A percentile compares a stretch with the other conserved stretches of the same genome.
Evolutionary conservation across 2,797 vertebrate species (phyloP).

Genomic region (Capromys pilorides): DNA sequence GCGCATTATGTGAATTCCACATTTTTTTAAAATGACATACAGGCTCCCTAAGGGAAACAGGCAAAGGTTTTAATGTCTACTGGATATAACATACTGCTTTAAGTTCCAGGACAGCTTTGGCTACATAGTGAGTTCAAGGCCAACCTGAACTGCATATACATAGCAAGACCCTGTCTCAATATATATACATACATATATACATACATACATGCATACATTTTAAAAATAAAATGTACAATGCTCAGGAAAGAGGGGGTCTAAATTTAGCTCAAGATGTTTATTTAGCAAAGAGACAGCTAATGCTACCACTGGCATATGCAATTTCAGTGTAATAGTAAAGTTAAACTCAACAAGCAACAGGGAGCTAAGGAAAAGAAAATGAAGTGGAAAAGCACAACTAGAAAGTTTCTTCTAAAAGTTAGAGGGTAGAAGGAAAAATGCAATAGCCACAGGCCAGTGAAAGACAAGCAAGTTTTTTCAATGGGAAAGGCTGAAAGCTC

Average conservation of each 20-base stretch:
- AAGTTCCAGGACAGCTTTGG: neutral
- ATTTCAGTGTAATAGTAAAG: neutral
- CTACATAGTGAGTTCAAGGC: neutral
- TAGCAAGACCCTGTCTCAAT: neutral
- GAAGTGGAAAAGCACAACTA: neutral
- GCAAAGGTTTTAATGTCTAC: neutral
- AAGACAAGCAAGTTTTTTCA: constrained; percentile 18
- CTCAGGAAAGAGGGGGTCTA: neutral
- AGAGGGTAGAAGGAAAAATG: neutral
- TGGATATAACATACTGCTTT: neutral
- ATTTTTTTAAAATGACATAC: neutral
- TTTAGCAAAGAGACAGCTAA: neutral
- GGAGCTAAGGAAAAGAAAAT: neutral
- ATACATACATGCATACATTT: neutral
- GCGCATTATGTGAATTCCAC: neutral
- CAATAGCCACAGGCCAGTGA: neutral
- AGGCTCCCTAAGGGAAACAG: neutral
- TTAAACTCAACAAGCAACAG: neutral
- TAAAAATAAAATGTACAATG: neutral
- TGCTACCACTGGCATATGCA: neutral
- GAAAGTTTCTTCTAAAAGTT: neutral
- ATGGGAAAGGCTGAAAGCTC: neutral
- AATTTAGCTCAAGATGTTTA: neutral
- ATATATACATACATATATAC: neutral
- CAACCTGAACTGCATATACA: neutral